phyloP scores from a whole-genome alignment of 2,113 vertebrate genomes.

The Rhombomys opimus region DNA sequence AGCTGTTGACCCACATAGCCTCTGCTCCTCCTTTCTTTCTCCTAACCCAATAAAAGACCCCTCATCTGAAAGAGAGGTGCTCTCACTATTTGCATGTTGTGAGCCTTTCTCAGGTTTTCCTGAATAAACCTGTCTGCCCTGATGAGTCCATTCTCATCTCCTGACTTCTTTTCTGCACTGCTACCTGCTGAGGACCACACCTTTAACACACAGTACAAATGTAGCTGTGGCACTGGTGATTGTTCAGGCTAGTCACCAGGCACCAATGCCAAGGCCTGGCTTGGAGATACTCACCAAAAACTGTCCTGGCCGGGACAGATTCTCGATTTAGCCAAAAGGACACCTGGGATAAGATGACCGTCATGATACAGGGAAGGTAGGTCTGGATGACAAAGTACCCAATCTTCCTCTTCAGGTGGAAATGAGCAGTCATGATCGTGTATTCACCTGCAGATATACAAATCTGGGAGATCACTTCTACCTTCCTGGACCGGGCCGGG shows the following conservation, averaged over 20 bases:
- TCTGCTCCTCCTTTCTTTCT: neutral
- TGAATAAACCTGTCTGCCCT: neutral
- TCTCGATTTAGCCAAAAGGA: constrained; percentile 99
- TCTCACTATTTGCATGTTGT: neutral
- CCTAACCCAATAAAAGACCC: neutral
- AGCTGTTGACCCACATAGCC: neutral
- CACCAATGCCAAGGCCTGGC: no score
- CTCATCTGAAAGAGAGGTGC: neutral
- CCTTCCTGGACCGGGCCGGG: rapidly evolving
- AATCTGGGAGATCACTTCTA: neutral
- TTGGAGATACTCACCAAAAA: constrained; percentile 93
- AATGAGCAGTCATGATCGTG: constrained; percentile 98
- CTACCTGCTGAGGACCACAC: neutral
- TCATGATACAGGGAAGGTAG: constrained; percentile 99
- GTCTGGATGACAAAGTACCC: constrained; percentile 99
- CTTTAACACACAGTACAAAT: neutral
- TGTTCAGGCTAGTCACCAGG: neutral
- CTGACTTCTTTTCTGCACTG: neutral
- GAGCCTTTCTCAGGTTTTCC: neutral
- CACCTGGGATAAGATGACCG: constrained; percentile 97
- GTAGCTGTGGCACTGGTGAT: no score
- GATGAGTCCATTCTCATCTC: neutral
- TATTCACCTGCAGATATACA: constrained; percentile 91
- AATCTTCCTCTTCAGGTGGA: constrained; percentile 98
- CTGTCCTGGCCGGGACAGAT: constrained; percentile 97